Conservation (phyloP, 2,113 vertebrate species). For the Gymnogyps californianus region DNA sequence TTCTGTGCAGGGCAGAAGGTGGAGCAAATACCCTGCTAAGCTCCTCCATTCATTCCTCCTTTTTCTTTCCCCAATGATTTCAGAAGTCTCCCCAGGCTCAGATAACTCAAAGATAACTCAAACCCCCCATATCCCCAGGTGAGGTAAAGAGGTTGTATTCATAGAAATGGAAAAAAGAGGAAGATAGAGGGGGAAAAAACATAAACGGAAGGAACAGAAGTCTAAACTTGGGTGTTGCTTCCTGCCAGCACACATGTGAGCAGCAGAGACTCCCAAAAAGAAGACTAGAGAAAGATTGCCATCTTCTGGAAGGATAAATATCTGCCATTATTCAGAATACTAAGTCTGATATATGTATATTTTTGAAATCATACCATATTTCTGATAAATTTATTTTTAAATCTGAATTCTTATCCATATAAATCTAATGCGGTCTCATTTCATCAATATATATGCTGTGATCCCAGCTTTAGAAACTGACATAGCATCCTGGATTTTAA, state of each 20-base stretch:
- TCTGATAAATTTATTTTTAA: neutral
- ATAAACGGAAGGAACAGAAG: neutral
- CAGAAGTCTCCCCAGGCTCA: neutral
- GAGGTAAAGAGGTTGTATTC: neutral
- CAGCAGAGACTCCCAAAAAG: neutral
- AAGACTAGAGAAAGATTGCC: slow-evolving; percentile 47
- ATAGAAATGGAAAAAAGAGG: neutral
- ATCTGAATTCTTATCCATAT: neutral
- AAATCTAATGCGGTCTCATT: neutral
- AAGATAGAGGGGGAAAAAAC: neutral
- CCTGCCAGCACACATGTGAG: neutral
- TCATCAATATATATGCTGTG: neutral
- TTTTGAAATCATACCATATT: neutral
- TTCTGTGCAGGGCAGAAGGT: neutral
- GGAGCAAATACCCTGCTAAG: neutral
- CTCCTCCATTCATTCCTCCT: neutral
- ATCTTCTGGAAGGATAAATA: slow-evolving; percentile 65
- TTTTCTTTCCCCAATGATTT: neutral
- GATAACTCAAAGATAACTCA: neutral
- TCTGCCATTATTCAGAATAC: neutral
- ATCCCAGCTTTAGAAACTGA: neutral
- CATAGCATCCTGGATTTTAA: neutral
- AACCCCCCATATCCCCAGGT: neutral
- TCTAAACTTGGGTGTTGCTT: neutral
- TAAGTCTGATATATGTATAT: neutral